phyloP scores from a whole-genome alignment of 2,888 invertebrate genomes.

The Eulithis prunata region DNA sequence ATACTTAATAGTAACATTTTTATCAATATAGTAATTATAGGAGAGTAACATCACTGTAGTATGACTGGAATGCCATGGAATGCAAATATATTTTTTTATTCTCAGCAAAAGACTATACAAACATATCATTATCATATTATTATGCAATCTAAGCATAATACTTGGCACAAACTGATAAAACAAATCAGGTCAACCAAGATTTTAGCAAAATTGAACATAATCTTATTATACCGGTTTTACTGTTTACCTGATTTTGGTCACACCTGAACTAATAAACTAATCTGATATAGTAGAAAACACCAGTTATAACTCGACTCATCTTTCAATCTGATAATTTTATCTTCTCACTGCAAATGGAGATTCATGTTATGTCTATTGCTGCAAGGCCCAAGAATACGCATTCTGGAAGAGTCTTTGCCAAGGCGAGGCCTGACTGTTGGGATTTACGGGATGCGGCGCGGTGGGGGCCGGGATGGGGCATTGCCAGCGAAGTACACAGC shows the following conservation, averaged over 20 bases:
- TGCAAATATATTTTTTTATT: neutral
- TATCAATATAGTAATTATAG: neutral
- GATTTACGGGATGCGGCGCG: conserved; percentile 65
- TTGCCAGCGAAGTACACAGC: conserved; percentile 95
- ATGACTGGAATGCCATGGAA: neutral
- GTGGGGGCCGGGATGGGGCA: conserved; percentile 87
- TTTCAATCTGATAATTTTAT: neutral
- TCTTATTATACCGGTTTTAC: no score
- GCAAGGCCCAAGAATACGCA: conserved; percentile 89
- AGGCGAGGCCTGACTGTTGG: conserved; percentile 88
- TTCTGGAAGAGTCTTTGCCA: conserved; percentile 97
- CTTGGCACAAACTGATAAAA: neutral
- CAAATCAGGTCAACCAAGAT: no score
- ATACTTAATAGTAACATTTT: no score
- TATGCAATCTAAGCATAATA: neutral
- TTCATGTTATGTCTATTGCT: conserved; percentile 41
- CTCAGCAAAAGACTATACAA: neutral
- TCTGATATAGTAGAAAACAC: no score
- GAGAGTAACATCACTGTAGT: neutral
- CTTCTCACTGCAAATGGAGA: neutral
- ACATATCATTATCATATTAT: neutral
- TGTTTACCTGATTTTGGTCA: no score
- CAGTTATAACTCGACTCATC: no score
- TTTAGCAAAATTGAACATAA: no score
- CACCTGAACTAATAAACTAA: no score